phyloP scores from a whole-genome alignment of 2,113 vertebrate species.

The Cyanistes caeruleus region DNA sequence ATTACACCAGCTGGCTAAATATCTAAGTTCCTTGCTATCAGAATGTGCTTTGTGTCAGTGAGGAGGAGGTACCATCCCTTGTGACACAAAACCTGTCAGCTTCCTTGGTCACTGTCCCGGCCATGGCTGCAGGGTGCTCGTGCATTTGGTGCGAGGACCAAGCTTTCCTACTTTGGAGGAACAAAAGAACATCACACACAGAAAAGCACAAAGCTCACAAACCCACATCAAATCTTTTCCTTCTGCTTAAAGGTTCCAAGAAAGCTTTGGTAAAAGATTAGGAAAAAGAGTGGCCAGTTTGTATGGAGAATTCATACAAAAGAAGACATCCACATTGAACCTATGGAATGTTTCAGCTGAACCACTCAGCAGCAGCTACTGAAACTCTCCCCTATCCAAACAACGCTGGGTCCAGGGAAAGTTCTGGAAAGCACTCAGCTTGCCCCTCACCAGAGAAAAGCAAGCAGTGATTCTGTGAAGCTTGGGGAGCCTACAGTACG shows the following conservation, averaged over 20 bases:
- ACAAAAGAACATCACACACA: not conserved
- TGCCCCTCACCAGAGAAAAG: not conserved
- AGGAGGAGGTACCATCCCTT: not conserved
- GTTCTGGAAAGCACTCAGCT: not conserved
- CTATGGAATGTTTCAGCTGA: not conserved
- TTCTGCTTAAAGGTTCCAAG: not conserved
- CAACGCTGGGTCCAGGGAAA: not conserved
- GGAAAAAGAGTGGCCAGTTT: not conserved
- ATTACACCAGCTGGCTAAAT: not conserved
- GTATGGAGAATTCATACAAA: not conserved
- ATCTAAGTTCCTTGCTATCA: not conserved
- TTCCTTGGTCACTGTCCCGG: not conserved
- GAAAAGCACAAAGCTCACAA: not conserved
- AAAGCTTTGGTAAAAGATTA: not conserved
- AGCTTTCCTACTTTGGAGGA: not conserved
- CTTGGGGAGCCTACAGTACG: not conserved
- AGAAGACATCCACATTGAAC: not conserved
- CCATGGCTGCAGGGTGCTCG: not conserved
- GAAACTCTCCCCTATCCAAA: not conserved
- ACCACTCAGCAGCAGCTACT: not conserved
- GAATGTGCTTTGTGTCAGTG: not conserved
- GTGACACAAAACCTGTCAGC: not conserved
- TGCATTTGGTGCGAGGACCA: not conserved
- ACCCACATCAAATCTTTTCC: not conserved
- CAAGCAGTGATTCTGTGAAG: not conserved